Evolutionary conservation across 2,797 vertebrate genomes (phyloP).

Genomic region (Numenius phaeopus): DNA sequence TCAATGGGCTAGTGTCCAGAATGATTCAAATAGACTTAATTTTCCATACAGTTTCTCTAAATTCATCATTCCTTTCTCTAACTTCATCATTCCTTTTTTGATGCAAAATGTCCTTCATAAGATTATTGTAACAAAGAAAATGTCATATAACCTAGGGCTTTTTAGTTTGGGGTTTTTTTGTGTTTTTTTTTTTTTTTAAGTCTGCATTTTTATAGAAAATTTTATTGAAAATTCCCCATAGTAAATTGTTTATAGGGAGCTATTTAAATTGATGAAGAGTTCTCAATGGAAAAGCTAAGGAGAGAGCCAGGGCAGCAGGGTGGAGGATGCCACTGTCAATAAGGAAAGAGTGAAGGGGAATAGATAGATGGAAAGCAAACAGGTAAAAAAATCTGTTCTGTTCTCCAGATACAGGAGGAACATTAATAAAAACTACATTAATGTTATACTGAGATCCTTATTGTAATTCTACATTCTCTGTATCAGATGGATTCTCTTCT

Average conservation of each 20-base stretch:
- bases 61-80: not conserved
- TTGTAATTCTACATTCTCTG: not conserved
- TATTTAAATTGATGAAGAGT: not conserved
- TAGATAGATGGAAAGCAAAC: not conserved
- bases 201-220: not conserved
- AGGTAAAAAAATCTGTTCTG: not conserved
- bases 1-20: not conserved
- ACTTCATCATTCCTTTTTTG: not conserved
- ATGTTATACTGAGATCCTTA: not conserved
- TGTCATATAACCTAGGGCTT: not conserved
- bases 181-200: not conserved
- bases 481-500: not conserved
- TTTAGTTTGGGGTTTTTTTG: not conserved
- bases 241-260: not conserved
- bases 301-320: not conserved
- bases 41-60: not conserved
- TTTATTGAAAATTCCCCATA: not conserved
- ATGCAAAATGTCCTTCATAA: not conserved
- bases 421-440: not conserved
- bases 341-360: not conserved
- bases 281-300: not conserved
- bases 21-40: conserved; percentile 17
- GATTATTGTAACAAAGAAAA: not conserved
- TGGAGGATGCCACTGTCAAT: not conserved
- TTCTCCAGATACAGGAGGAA: not conserved